Base-by-base conservation (phyloP, 1,140 invertebrate genomes). In the Drosophila seguyi region DNA sequence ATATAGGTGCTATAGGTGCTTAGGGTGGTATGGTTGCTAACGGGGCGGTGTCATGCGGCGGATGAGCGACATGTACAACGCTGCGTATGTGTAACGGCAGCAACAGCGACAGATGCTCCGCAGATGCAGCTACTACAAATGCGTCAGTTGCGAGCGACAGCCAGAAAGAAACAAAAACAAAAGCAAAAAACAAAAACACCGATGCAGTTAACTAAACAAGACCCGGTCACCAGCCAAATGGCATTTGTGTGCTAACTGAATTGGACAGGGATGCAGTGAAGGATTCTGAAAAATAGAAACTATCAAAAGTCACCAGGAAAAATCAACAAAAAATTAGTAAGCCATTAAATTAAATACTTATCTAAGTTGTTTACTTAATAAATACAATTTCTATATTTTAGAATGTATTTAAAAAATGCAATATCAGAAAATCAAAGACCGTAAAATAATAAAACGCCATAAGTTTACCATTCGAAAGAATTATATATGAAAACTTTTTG, bases 201-300 rank as follows among this genome's bases (percentile, higher is more conserved):
- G 53, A 77, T 76, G 84, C 71, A 88, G 71, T 68, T 68, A 67
- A 62, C 71, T 72, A 79, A 83, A 88, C 84, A 88, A 76, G 83
- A 58, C 18, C 45, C 31, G 25, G 47, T n/a, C 62, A 62, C 14
- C 53, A 22, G 7, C 22, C 56, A 76, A 39, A 47, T 66, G 58
- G 48, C 42, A 72, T 60, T 47, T 44, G 71, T 65, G 53, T 31
- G 25, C 16, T 29, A 41, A 44, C 53, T 29, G 31, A 39, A 53
- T 44, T 34, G 61, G 11, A 61, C 61, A 80, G 78, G 77, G 59
- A 42, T 75, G 45, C 36, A 45, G 11, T 0, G n/a, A 38, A 36
- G 31, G 38, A 34, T 50, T 13, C 16, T 14, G 11, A 25, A 25
- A 20, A 11, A 14, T 31, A 2, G 20, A 6, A 16, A 0, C 18